Conservation (phyloP, 2,888 invertebrate genomes). For the Oithona nana region DNA sequence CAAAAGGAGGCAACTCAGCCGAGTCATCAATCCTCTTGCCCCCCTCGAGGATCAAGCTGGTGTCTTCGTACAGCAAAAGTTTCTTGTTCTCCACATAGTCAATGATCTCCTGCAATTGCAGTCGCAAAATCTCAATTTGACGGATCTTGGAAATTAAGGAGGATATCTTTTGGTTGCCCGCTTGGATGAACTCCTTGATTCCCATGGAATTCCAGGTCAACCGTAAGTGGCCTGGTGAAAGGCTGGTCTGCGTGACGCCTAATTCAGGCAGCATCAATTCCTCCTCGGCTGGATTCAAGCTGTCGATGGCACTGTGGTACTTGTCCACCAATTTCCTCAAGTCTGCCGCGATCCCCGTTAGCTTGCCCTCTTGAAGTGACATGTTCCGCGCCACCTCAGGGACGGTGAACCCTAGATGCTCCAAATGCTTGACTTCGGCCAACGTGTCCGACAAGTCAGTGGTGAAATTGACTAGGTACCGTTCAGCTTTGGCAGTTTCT, state of each 20-base stretch:
- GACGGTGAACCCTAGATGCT: constrained; percentile 10
- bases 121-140: constrained; percentile 1
- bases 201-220: constrained; percentile 71
- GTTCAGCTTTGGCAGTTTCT: not conserved
- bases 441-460: constrained; percentile 15
- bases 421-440: constrained; percentile 15
- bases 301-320: constrained; percentile 30
- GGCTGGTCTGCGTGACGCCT: constrained; percentile 47
- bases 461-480: constrained; percentile 16
- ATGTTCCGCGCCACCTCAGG: constrained; percentile 16
- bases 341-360: not conserved
- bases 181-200: constrained; percentile 37
- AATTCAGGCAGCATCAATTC: constrained; percentile 33
- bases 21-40: not conserved
- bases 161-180: constrained; percentile 1
- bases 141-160: not conserved
- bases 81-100: not conserved
- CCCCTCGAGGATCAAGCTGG: too few relatives aligned
- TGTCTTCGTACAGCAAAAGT: constrained; percentile 4
- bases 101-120: not conserved
- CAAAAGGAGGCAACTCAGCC: constrained; percentile 18
- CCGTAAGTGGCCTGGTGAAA: constrained; percentile 58
- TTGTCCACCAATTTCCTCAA: constrained; percentile 2
- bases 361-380: constrained; percentile 14
- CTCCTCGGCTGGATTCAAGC: constrained; percentile 50